phyloP scores from a whole-genome alignment of 2,797 vertebrate species.

The Oryzias dopingdopingensis region DNA sequence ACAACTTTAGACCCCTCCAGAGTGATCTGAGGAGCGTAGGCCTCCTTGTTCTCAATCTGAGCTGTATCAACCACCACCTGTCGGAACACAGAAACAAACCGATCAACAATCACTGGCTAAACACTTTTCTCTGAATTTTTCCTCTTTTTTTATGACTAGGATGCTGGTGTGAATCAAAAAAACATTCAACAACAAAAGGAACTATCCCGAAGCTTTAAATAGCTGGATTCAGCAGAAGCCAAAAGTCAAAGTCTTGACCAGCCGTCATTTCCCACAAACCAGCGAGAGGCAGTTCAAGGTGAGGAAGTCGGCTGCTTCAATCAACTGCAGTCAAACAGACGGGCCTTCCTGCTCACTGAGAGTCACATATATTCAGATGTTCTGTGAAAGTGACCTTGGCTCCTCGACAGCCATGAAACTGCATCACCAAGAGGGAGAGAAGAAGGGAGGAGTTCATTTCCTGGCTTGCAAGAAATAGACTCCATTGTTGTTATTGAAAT shows the following conservation, averaged over 20 bases:
- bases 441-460: conserved; percentile 75
- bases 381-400: conserved; percentile 70
- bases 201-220: not conserved
- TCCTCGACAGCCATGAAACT: conserved; percentile 29
- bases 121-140: not conserved
- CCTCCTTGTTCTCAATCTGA: conserved; percentile 98
- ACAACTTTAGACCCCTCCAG: conserved; percentile 93
- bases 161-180: conserved; percentile 4
- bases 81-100: conserved; percentile 28
- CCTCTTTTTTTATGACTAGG: not conserved
- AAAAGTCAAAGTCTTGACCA: not conserved
- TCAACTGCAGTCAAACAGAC: conserved; percentile 33
- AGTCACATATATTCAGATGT: conserved; percentile 44
- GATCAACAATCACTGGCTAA: conserved; percentile 10
- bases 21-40: conserved; percentile 96
- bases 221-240: not conserved
- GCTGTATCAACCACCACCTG: conserved; percentile 99
- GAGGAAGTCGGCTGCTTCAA: conserved; percentile 24
- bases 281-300: conserved; percentile 24
- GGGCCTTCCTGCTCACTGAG: conserved; percentile 21
- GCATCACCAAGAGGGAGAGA: conserved; percentile 43
- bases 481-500: conserved; percentile 77
- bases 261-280: conserved; percentile 16
- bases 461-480: conserved; percentile 78
- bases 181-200: not conserved